Evolutionary conservation across 2,888 invertebrate genomes (phyloP).

Genomic region (Lissonota sp.): DNA sequence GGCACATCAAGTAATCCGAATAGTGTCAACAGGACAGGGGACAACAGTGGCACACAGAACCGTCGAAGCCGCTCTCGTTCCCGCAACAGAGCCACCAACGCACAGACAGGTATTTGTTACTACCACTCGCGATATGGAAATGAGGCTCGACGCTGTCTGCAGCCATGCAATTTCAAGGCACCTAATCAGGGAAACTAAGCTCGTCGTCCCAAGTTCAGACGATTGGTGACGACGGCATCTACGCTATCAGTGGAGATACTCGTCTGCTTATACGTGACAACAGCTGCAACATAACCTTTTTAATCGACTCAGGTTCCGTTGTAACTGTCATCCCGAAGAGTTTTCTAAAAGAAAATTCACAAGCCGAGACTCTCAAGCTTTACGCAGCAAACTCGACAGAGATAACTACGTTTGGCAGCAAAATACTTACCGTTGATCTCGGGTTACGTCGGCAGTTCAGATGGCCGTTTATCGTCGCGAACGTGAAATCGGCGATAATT

Average conservation of each 20-base stretch:
- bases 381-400: constrained; percentile 25
- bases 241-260: not conserved
- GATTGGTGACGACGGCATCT: constrained; percentile 20
- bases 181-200: constrained; percentile 33
- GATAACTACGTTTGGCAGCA: constrained; percentile 8
- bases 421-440: not conserved
- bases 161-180: constrained; percentile 19
- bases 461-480: constrained; percentile 45
- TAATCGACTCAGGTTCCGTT: constrained; percentile 55
- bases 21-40: not conserved
- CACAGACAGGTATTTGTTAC: constrained; percentile 28
- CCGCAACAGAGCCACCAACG: not conserved
- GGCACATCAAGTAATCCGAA: not conserved
- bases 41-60: not conserved
- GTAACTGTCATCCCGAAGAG: constrained; percentile 37
- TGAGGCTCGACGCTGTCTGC: not conserved
- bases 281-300: constrained; percentile 22
- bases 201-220: constrained; percentile 12
- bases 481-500: constrained; percentile 26
- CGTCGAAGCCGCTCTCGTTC: constrained; percentile 14
- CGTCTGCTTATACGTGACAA: constrained; percentile 45
- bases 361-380: not conserved
- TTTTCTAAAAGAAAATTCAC: constrained; percentile 9
- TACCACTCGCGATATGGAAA: constrained; percentile 37
- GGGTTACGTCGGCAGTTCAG: constrained; percentile 15